These are phyloP conservation scores for Synanthedon myopaeformis DNA, from an alignment of 2,888 invertebrate genomes.

Conservation along the genomic window DNA sequence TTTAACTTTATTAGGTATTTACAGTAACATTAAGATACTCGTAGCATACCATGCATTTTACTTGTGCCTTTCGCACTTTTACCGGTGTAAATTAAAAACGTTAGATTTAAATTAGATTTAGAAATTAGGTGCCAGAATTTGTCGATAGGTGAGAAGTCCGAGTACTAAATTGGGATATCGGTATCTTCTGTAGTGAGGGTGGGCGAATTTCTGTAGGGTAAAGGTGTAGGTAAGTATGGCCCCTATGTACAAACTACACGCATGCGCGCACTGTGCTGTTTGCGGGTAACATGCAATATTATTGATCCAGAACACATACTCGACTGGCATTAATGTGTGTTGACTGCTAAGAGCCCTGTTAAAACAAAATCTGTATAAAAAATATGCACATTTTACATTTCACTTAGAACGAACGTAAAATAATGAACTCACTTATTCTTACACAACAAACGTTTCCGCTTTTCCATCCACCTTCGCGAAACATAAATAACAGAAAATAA, in stretches of 20 bases:
- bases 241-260: constrained; percentile 50
- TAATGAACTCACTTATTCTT: constrained; percentile 68
- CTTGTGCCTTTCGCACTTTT: constrained; percentile 33
- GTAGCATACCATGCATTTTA: constrained; percentile 47
- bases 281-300: constrained; percentile 60
- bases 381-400: constrained; percentile 53
- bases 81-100: constrained; percentile 17
- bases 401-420: constrained; percentile 54
- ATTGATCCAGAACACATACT: constrained; percentile 65
- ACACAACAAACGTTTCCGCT: constrained; percentile 65
- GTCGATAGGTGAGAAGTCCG: constrained; percentile 34
- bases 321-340: constrained; percentile 71
- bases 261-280: constrained; percentile 63
- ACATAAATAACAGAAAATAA: constrained; percentile 52
- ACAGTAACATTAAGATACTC: not conserved
- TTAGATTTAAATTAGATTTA: constrained; percentile 20
- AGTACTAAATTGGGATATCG: constrained; percentile 19
- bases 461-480: constrained; percentile 69
- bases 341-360: constrained; percentile 71
- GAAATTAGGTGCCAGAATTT: constrained; percentile 26
- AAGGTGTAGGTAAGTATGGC: constrained; percentile 34
- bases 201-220: constrained; percentile 32
- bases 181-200: constrained; percentile 28
- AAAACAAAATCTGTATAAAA: constrained; percentile 64
- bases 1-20: not conserved